Evolutionary conservation across 2,113 vertebrate species (phyloP).

Genomic region (Sylvia atricapilla): DNA sequence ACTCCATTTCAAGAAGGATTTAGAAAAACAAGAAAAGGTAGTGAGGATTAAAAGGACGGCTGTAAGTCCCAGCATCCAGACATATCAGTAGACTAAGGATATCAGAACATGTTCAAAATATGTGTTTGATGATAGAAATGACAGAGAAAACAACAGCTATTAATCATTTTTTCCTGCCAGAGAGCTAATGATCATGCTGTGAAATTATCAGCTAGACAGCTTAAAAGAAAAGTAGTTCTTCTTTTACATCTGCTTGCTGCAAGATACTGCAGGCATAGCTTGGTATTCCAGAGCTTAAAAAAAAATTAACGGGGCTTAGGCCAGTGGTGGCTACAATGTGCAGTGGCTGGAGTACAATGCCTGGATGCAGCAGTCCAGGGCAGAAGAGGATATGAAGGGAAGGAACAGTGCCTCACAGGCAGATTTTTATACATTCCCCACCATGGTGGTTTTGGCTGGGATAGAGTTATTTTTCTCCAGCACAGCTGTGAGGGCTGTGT

Average conservation of each 20-base stretch:
- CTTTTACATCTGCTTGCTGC: not conserved
- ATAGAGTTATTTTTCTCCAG: not conserved
- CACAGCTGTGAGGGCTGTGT: not conserved
- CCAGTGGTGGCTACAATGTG: not conserved
- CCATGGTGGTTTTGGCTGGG: not conserved
- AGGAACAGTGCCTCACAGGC: not conserved
- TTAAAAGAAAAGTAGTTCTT: not conserved
- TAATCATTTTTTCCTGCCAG: not conserved
- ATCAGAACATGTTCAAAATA: not conserved
- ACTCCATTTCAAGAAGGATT: not conserved
- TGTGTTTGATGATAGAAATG: not conserved
- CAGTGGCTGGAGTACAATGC: not conserved
- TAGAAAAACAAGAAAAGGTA: constrained; percentile 11
- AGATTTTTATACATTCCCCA: not conserved
- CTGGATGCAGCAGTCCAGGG: not conserved
- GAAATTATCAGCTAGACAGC: not conserved
- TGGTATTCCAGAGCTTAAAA: not conserved
- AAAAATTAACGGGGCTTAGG: not conserved
- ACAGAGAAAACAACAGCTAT: not conserved
- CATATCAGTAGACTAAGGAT: not conserved
- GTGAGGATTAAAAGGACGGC: not conserved
- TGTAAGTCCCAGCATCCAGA: not conserved
- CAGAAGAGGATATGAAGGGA: not conserved
- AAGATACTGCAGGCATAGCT: not conserved
- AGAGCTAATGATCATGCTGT: constrained; percentile 8